phyloP scores from a whole-genome alignment of 2,888 invertebrate species.

The Elysia crispata region DNA sequence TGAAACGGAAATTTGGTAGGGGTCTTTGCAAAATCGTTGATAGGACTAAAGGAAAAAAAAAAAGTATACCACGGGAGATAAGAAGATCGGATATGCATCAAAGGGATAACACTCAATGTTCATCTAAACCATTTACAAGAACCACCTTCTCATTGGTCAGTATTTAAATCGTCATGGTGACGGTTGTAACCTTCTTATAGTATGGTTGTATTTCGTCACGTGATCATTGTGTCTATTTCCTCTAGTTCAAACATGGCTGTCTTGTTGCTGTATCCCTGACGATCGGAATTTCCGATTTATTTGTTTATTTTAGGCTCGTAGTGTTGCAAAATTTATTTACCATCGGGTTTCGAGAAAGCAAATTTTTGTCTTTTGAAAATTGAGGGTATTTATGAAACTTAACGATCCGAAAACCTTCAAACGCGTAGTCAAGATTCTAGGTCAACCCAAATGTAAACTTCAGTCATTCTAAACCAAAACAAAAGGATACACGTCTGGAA shows the following conservation, averaged over 20 bases:
- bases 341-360: background rate
- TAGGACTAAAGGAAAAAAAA: too few species aligned
- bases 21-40: too few species aligned
- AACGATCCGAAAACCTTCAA: too few species aligned
- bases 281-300: conserved; percentile 21
- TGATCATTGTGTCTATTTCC: conserved; percentile 58
- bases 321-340: background rate
- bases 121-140: conserved; percentile 6
- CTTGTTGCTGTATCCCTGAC: conserved; percentile 45
- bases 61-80: too few species aligned
- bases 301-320: conserved; percentile 37
- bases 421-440: too few species aligned
- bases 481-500: background rate
- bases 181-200: conserved; percentile 59
- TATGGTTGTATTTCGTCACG: conserved; percentile 67
- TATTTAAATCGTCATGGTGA: conserved; percentile 72
- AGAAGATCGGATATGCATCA: too few species aligned
- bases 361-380: background rate
- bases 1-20: too few species aligned
- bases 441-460: too few species aligned
- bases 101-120: too few species aligned
- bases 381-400: too few species aligned
- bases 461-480: background rate
- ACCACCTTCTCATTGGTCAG: conserved; percentile 62
- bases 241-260: conserved; percentile 74